Evolutionary conservation across 2,113 vertebrate genomes (phyloP).

Genomic region (Podiceps cristatus): DNA sequence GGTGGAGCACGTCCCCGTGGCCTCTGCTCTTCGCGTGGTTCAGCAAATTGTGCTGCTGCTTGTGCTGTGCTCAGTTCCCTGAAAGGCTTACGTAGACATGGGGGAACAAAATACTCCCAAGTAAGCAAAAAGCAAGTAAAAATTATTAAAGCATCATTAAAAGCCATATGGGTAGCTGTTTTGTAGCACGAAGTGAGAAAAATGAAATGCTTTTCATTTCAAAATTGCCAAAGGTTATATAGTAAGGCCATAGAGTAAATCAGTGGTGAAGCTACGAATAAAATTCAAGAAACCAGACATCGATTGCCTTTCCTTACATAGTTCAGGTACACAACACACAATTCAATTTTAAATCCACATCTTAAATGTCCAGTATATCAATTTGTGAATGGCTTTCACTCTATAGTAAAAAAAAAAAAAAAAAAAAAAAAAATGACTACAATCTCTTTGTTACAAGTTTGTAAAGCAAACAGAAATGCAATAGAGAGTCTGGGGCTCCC

Average conservation of each 20-base stretch:
- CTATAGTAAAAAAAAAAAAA: neutral
- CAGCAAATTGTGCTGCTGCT: neutral
- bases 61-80: neutral
- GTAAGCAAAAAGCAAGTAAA: neutral
- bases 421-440: neutral
- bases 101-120: neutral
- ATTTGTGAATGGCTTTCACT: neutral
- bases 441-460: neutral
- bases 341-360: neutral
- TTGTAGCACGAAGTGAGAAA: neutral
- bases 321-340: rapidly evolving
- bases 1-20: rapidly evolving
- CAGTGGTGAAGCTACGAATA: neutral
- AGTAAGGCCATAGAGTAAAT: neutral
- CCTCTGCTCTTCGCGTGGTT: neutral
- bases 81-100: neutral
- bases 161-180: neutral
- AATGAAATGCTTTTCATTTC: neutral
- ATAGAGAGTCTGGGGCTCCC: neutral
- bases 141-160: neutral
- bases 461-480: neutral
- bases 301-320: neutral
- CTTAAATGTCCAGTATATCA: neutral
- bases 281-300: neutral
- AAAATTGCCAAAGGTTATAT: neutral